Evolutionary conservation across 2,113 vertebrate species (phyloP), one percentile per base, ranked within the genome.

Genomic region (Machaerirhynchus nigripectus): DNA sequence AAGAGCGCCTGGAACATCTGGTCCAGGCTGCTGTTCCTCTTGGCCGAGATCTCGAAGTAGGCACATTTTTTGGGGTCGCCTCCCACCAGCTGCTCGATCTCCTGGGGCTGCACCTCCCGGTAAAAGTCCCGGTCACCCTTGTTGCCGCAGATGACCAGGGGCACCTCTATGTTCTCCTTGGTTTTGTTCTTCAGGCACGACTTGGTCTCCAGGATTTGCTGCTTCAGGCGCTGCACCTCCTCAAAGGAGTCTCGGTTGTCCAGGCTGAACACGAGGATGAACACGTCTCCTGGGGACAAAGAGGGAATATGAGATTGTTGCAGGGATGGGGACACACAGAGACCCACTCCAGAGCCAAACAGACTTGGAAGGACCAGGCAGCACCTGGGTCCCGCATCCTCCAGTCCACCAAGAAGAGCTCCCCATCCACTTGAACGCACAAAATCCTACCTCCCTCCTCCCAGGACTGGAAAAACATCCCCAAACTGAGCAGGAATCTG

Each of bases 31-130:
- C 98, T 99, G 98, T 99, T 99, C 96, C 98, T 98, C 96, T 99
- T 99, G 95, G 99, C 99, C 0, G 99, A 99, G 95, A 99, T 99
- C 97, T 99, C 99, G 10, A 99, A 99, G 98, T 99, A 99, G 59
- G 99, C 99, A 13, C 99, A 99, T 80, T 98, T 98, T 75, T 98
- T 98, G 91, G 98, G 98, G 28, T 98, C 99, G 35, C 97, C 98
- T 53, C 99, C 97, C 57, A 99, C 98, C 95, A 99, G 97, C 92
- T 98, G 98, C 91, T 99, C 98, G 37, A 99, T 99, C 78, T 99
- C 98, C 28, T 97, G 96, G 94, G 98, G 98, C 21, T 99, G 98
- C 68, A 99, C 98, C 27, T 99, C 98, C 80, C 98, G 97, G 79
- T 99, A 98, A 88, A 99, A 99, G 93, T 98, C 99, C 23, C 99